phyloP scores from a whole-genome alignment of 2,113 vertebrate genomes.

The Laticauda colubrina region DNA sequence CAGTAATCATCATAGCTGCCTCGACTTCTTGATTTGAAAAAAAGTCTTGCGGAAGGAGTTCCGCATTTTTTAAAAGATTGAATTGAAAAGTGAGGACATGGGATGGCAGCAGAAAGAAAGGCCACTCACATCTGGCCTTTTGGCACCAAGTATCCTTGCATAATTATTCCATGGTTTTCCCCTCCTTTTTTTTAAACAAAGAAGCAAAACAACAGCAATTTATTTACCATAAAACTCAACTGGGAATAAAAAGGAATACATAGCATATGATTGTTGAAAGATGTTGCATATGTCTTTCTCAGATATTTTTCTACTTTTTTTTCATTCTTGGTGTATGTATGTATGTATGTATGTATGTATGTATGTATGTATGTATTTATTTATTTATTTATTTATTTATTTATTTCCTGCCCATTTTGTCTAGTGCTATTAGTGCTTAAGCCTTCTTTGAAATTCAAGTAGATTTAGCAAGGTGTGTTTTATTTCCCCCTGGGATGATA shows the following conservation, averaged over 20 bases:
- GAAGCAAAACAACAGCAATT: neutral
- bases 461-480: neutral
- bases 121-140: neutral
- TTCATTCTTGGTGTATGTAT: neutral
- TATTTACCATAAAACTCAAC: neutral
- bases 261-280: too few relatives aligned
- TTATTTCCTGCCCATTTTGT: neutral
- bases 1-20: neutral
- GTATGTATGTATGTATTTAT: neutral
- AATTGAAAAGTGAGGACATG: neutral
- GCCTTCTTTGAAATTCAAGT: neutral
- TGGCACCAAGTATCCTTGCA: neutral
- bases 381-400: neutral
- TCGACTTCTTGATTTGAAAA: neutral
- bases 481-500: neutral
- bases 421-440: neutral
- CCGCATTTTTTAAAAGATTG: neutral
- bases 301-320: neutral
- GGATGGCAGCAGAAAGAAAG: neutral
- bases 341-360: neutral
- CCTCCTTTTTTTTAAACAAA: neutral
- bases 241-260: neutral
- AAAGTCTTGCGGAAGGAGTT: neutral
- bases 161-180: neutral
- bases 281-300: neutral